Percentiles rank a stretch among this genome's conserved stretches.
Evolutionary conservation across 2,797 vertebrate genomes (phyloP).

Genomic region (Anabacerthia variegaticeps): DNA sequence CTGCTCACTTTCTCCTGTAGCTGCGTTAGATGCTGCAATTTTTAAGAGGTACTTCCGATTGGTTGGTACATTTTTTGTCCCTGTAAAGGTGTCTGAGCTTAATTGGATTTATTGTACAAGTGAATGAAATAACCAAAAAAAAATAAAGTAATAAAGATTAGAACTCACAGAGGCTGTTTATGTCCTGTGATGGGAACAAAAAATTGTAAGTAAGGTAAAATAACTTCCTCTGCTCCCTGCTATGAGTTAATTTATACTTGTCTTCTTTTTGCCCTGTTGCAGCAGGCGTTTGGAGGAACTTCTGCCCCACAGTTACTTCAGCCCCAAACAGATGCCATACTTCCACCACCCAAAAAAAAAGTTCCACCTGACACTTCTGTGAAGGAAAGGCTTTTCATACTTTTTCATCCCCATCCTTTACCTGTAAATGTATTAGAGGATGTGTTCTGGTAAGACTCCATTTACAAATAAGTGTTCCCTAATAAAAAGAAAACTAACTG

Average conservation of each 20-base stretch:
- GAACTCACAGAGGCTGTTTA: background rate
- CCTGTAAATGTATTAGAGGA: conserved; percentile 90
- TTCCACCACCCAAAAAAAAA: conserved; percentile 90
- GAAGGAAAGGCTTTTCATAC: conserved; percentile 94
- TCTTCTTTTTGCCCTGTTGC: background rate
- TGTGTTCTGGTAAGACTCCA: conserved; percentile 88
- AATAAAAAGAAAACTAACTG: background rate
- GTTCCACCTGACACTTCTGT: conserved; percentile 84
- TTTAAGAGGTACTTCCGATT: background rate
- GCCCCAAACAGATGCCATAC: conserved; percentile 87
- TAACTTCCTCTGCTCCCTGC: too few species aligned
- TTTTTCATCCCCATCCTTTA: conserved; percentile 91
- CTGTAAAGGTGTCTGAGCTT: background rate
- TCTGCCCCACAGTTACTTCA: conserved; percentile 77
- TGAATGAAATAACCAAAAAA: background rate
- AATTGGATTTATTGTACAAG: background rate
- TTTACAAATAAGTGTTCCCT: background rate
- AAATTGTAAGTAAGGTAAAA: background rate
- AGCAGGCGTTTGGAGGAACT: conserved; percentile 72
- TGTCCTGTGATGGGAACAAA: background rate
- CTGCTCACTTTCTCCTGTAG: background rate
- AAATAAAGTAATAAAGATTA: background rate
- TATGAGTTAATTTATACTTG: background rate
- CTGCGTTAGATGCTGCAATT: background rate
- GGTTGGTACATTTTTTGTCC: background rate